Conservation (phyloP, 2,797 vertebrate genomes). For the Argya squamiceps region DNA sequence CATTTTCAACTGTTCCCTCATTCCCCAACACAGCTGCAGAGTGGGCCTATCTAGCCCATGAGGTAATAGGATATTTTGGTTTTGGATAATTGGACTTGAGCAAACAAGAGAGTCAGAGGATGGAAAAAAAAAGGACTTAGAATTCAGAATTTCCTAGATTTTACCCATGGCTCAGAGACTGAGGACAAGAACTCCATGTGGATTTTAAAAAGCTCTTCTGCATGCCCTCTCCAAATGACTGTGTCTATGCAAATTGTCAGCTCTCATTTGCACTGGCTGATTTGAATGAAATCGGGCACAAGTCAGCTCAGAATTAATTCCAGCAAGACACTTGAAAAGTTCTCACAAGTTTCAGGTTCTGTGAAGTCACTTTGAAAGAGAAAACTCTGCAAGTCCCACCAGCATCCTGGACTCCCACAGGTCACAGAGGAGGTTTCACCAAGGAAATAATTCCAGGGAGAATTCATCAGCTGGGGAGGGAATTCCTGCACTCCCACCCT, state of each 20-base stretch:
- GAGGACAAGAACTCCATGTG: neutral
- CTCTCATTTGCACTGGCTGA: neutral
- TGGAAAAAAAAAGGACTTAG: neutral
- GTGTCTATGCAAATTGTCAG: neutral
- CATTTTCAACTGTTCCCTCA: neutral
- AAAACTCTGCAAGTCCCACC: neutral
- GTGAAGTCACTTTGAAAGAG: neutral
- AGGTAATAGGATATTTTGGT: neutral
- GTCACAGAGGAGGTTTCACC: neutral
- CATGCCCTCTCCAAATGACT: neutral
- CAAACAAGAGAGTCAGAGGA: neutral
- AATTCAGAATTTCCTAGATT: neutral
- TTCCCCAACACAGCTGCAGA: neutral
- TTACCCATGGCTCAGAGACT: neutral
- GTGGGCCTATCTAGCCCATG: neutral
- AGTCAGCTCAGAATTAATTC: conserved; percentile 14
- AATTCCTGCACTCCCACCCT: neutral
- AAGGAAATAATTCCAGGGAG: rapidly evolving
- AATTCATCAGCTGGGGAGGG: neutral
- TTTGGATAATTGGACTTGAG: neutral
- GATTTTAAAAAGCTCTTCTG: conserved; percentile 9
- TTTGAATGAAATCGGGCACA: neutral
- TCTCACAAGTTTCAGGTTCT: neutral
- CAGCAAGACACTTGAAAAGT: neutral
- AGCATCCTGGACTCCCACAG: neutral